Evolutionary conservation across 2,888 invertebrate genomes (phyloP).

Genomic region (Melanargia galathea): DNA sequence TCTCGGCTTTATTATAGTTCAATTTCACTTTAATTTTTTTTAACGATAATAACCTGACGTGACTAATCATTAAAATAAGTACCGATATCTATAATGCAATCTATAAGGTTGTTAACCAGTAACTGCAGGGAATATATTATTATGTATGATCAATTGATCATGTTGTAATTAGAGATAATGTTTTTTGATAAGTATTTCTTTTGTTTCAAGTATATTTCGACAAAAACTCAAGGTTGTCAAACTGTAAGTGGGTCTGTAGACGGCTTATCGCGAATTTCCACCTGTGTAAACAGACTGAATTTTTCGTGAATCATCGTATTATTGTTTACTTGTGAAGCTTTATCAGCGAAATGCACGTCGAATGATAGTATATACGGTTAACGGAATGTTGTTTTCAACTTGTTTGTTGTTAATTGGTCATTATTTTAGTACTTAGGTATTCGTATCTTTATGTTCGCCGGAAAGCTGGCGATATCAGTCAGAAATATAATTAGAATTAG

Average conservation of each 20-base stretch:
- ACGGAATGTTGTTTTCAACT: neutral
- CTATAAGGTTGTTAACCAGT: too few species aligned
- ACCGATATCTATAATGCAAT: too few species aligned
- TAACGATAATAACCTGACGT: too few species aligned
- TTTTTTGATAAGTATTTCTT: neutral
- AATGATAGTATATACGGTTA: neutral
- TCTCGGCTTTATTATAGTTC: too few species aligned
- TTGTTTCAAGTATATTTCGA: neutral
- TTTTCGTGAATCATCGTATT: neutral
- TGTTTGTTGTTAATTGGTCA: neutral
- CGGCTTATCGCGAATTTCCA: neutral
- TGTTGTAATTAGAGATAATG: too few species aligned
- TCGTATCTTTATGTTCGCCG: neutral
- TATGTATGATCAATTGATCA: too few species aligned
- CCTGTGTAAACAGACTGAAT: neutral
- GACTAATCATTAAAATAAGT: too few species aligned
- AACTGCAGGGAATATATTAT: too few species aligned
- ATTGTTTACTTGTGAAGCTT: neutral
- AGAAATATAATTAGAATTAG: too few species aligned
- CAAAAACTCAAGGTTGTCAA: slow-evolving; percentile 1
- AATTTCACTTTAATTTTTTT: too few species aligned
- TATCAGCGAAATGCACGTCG: neutral
- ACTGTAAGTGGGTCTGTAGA: neutral
- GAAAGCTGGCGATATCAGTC: neutral
- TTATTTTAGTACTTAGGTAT: neutral